These are phyloP conservation scores for Thymallus thymallus DNA, from an alignment of 2,113 vertebrate species.

Conservation along the genomic window DNA sequence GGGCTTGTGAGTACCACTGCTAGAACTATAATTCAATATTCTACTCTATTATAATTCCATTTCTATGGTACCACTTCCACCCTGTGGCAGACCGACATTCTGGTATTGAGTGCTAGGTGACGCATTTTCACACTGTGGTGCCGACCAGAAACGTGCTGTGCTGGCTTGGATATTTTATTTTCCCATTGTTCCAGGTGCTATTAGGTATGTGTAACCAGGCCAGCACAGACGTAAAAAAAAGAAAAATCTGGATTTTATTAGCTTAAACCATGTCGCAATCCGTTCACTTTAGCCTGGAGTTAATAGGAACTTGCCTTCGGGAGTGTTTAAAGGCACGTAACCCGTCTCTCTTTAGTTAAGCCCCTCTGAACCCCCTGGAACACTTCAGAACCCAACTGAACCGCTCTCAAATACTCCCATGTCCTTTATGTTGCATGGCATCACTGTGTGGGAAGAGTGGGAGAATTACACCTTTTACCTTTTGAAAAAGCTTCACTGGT, in stretches of 20 bases:
- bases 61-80: neutral
- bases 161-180: too few species aligned
- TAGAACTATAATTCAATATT: too few species aligned
- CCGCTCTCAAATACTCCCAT: constrained; percentile 52
- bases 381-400: constrained; percentile 37
- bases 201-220: too few species aligned
- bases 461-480: constrained; percentile 40
- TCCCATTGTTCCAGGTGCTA: too few species aligned
- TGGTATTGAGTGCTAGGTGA: too few species aligned
- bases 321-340: constrained; percentile 43
- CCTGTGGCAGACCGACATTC: too few species aligned
- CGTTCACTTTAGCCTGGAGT: neutral
- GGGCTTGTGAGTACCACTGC: constrained; percentile 75
- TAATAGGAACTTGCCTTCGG: constrained; percentile 12
- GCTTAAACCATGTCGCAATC: constrained; percentile 13
- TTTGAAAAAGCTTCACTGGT: constrained; percentile 53
- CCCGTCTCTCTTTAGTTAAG: constrained; percentile 44
- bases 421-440: constrained; percentile 50
- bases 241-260: neutral
- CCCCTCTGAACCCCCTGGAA: constrained; percentile 37
- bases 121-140: too few species aligned
- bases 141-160: too few species aligned
- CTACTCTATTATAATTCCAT: neutral
- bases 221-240: too few species aligned
- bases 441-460: constrained; percentile 33